Conservation (phyloP, 92 coral and sea anemone species). For the Phenganax stokvisi region DNA sequence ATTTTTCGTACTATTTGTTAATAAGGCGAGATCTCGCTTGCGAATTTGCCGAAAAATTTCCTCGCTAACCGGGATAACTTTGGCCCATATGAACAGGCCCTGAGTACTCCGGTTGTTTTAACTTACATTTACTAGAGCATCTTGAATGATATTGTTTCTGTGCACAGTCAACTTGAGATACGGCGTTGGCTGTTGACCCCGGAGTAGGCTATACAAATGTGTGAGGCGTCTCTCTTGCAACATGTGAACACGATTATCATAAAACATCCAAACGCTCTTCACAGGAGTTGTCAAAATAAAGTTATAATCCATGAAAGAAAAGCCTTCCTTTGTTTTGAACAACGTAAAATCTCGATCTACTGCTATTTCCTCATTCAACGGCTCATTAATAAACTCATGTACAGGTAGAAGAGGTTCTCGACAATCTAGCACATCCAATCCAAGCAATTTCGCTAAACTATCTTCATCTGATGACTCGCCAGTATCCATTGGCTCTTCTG, state of each 20-base stretch:
- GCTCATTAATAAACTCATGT: constrained; percentile 42
- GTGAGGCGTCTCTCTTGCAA: constrained; percentile 90
- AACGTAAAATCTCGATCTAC: constrained; percentile 44
- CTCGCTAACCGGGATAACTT: no score
- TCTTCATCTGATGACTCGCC: constrained; percentile 36
- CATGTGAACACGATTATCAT: constrained; percentile 96
- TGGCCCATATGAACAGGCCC: no score
- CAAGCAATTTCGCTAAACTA: constrained; percentile 11
- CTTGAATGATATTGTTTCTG: constrained; percentile 90
- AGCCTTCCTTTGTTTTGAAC: constrained; percentile 41
- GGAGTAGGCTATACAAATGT: constrained; percentile 78
- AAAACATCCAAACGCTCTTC: constrained; percentile 83
- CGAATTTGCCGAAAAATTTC: no score
- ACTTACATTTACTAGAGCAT: constrained; percentile 97
- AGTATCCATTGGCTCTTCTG: constrained; percentile 39
- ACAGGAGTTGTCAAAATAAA: constrained; percentile 80
- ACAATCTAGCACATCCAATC: constrained; percentile 36
- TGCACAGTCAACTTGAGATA: constrained; percentile 82
- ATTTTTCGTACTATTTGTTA: no score
- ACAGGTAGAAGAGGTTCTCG: constrained; percentile 35
- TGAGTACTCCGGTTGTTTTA: not conserved
- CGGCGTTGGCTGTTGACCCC: constrained; percentile 87
- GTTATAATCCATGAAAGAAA: constrained; percentile 42
- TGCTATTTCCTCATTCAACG: constrained; percentile 39
- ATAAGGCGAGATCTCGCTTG: no score